Percentiles rank a stretch among this genome's conserved stretches.
These are phyloP conservation scores for Argyrosomus japonicus DNA, from an alignment of 2,113 vertebrate genomes.

Conservation along the genomic window DNA sequence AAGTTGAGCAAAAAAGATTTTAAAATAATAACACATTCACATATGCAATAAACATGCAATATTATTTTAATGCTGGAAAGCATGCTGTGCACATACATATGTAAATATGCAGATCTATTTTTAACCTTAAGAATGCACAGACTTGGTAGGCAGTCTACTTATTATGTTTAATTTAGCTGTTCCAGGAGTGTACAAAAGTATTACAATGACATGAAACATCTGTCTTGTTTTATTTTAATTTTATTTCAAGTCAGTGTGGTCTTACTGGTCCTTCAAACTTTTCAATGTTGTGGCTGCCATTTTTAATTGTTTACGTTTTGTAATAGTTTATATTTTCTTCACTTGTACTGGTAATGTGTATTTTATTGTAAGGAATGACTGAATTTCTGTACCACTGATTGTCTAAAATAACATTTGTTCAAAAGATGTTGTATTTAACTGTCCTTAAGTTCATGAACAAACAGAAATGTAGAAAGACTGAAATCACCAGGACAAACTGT, in stretches of 20 bases:
- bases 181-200: constrained; percentile 35
- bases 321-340: constrained; percentile 50
- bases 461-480: constrained; percentile 25
- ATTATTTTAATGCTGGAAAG: constrained; percentile 75
- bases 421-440: constrained; percentile 41
- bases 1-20: constrained; percentile 41
- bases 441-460: constrained; percentile 17
- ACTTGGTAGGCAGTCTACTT: constrained; percentile 42
- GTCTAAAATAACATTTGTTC: constrained; percentile 47
- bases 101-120: constrained; percentile 80
- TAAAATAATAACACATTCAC: constrained; percentile 51
- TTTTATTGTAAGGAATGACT: constrained; percentile 55
- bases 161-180: constrained; percentile 42
- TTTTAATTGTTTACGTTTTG: constrained; percentile 57
- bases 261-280: constrained; percentile 29
- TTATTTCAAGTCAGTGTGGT: constrained; percentile 43
- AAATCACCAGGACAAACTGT: not conserved
- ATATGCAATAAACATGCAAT: constrained; percentile 83
- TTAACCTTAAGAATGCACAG: constrained; percentile 70
- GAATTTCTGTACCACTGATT: constrained; percentile 50
- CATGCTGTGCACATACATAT: constrained; percentile 73
- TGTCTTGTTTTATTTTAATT: constrained; percentile 60
- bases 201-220: constrained; percentile 58
- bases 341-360: constrained; percentile 51
- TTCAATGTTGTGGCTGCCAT: constrained; percentile 52